A percentile compares a stretch with the other conserved stretches of the same genome.
phyloP scores from a whole-genome alignment of 1,140 invertebrate genomes.

The Papilio glaucus region DNA sequence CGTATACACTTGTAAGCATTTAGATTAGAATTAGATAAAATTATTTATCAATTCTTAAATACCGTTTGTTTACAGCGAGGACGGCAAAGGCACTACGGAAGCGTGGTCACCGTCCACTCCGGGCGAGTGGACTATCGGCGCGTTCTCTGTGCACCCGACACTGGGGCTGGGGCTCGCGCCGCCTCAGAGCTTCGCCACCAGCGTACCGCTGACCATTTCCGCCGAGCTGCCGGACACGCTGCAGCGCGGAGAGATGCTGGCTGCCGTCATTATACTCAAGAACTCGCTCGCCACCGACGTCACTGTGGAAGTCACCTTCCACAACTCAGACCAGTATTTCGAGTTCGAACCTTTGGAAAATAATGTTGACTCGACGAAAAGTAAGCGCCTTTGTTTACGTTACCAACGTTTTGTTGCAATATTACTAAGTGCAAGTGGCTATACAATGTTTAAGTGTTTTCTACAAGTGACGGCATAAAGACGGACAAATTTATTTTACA shows the following conservation, averaged over 20 bases:
- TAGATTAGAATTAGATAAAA: too few species aligned
- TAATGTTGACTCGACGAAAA: slow-evolving; percentile 79
- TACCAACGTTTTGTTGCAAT: not conserved
- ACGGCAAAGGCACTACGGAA: slow-evolving; percentile 84
- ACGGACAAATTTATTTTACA: too few species aligned
- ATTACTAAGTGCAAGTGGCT: too few species aligned
- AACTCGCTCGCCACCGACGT: slow-evolving; percentile 94
- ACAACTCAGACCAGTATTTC: slow-evolving; percentile 92
- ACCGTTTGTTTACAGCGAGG: slow-evolving; percentile 58
- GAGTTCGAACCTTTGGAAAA: slow-evolving; percentile 88
- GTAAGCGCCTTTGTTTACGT: slow-evolving; percentile 55
- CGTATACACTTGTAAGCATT: too few species aligned
- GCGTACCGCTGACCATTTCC: slow-evolving; percentile 83
- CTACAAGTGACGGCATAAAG: too few species aligned
- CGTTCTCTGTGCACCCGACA: slow-evolving; percentile 94
- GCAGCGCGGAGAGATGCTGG: slow-evolving; percentile 94
- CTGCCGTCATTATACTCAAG: slow-evolving; percentile 95
- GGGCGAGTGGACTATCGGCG: slow-evolving; percentile 96
- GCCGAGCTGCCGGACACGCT: slow-evolving; percentile 94
- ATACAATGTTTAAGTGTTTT: too few species aligned
- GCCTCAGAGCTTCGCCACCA: slow-evolving; percentile 91
- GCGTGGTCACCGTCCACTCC: slow-evolving; percentile 93
- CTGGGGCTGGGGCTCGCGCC: slow-evolving; percentile 92
- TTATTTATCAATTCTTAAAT: too few species aligned
- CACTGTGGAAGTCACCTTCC: slow-evolving; percentile 91